Conservation (phyloP, 2,888 invertebrate genomes). For the Drosophila mulleri region DNA sequence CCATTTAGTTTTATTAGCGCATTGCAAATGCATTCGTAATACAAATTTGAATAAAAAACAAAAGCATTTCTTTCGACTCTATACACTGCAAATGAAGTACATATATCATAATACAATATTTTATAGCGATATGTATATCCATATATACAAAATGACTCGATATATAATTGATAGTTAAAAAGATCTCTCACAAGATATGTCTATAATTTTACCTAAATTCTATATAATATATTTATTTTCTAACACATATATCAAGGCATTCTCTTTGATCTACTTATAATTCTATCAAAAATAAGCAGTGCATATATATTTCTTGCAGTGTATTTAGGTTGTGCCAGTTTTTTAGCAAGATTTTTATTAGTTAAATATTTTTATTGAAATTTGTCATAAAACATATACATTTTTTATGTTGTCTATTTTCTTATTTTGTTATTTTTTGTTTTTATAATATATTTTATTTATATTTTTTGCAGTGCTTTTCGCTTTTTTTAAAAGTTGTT, state of each 20-base stretch:
- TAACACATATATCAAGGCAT: neutral
- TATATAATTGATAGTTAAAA: too few species aligned
- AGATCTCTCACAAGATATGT: neutral
- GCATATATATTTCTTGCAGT: neutral
- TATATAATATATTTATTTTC: neutral
- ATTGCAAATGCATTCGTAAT: constrained; percentile 69
- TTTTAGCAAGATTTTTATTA: constrained; percentile 4
- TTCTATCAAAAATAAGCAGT: neutral
- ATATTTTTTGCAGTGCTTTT: constrained; percentile 44
- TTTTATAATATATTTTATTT: neutral
- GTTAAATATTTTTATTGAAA: constrained; percentile 4
- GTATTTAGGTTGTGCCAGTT: constrained; percentile 3
- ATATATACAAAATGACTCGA: too few species aligned
- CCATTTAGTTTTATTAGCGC: constrained; percentile 23
- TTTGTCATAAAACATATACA: constrained; percentile 16
- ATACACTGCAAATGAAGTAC: neutral
- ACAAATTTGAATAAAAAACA: constrained; percentile 39
- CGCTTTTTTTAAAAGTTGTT: constrained; percentile 29
- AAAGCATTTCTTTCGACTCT: constrained; percentile 24
- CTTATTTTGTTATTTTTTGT: constrained; percentile 7
- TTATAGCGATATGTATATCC: too few species aligned
- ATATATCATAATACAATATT: too few species aligned
- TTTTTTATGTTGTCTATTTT: constrained; percentile 31
- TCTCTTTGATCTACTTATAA: neutral
- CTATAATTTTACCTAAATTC: neutral